These are phyloP conservation scores for Anseranas semipalmata DNA, from an alignment of 2,113 vertebrate genomes.

Conservation along the genomic window DNA sequence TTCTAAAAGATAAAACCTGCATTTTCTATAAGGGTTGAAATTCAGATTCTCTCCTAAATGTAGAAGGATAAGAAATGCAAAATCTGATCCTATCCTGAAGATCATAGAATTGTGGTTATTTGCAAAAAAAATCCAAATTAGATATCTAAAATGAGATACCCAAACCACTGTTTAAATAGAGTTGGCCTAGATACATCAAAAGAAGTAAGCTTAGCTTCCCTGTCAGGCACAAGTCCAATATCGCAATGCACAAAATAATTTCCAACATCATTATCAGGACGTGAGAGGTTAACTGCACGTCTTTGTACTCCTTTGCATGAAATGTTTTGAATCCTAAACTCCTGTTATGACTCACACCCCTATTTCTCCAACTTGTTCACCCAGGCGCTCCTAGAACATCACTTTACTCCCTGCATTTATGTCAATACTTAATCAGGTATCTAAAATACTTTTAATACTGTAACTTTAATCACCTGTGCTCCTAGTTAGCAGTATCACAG, in stretches of 20 bases:
- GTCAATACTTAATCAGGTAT: background rate
- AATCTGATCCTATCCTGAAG: background rate
- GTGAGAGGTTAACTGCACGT: conserved; percentile 17
- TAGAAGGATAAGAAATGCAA: background rate
- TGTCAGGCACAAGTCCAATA: background rate
- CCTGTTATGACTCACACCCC: conserved; percentile 1
- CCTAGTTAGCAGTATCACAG: background rate
- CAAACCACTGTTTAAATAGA: background rate
- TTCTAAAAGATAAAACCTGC: background rate
- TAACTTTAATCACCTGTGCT: background rate
- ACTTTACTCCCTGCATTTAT: background rate
- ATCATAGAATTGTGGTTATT: background rate
- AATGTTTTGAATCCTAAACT: conserved; percentile 13
- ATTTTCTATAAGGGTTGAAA: background rate
- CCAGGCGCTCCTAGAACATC: background rate
- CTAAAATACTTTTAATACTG: background rate
- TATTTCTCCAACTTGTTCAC: conserved; percentile 16
- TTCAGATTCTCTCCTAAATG: background rate
- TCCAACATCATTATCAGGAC: background rate
- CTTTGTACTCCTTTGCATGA: background rate
- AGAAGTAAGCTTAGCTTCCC: background rate
- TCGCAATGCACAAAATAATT: background rate
- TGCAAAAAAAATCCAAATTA: background rate
- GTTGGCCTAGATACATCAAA: background rate
- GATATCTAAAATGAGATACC: background rate